Percentiles rank a stretch among this genome's conserved stretches.
phyloP scores from a whole-genome alignment of 2,113 vertebrate genomes.

The Leuciscus idus region DNA sequence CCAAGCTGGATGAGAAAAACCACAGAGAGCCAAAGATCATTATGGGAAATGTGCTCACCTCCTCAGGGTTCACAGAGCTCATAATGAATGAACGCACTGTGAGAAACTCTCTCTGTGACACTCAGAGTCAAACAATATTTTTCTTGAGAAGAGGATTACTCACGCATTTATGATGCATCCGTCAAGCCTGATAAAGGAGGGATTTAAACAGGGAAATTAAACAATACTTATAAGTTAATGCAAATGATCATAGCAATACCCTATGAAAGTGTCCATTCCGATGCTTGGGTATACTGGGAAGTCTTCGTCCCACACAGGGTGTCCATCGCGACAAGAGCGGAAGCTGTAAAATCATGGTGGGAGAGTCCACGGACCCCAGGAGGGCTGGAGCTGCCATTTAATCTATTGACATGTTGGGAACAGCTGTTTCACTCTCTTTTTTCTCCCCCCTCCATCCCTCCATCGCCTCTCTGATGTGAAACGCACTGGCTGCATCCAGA shows the following conservation, averaged over 20 bases:
- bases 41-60: constrained; percentile 44
- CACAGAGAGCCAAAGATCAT: constrained; percentile 38
- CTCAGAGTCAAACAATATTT: constrained; percentile 19
- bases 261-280: neutral
- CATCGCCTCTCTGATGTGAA: constrained; percentile 54
- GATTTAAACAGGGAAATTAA: neutral
- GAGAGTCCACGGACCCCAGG: constrained; percentile 51
- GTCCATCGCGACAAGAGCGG: constrained; percentile 38
- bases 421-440: constrained; percentile 55
- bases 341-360: constrained; percentile 61
- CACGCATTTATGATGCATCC: neutral
- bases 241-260: neutral
- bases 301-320: constrained; percentile 26
- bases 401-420: constrained; percentile 60
- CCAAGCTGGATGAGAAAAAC: constrained; percentile 39
- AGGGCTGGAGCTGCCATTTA: constrained; percentile 66
- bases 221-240: neutral
- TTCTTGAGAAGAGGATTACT: constrained; percentile 17
- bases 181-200: constrained; percentile 2
- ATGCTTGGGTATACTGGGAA: neutral
- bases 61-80: constrained; percentile 19
- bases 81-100: constrained; percentile 17
- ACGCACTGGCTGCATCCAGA: constrained; percentile 63
- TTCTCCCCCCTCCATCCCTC: constrained; percentile 1
- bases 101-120: neutral